A percentile compares a stretch with the other conserved stretches of the same genome.
Conservation (phyloP, 2,888 invertebrate species). For the Phasia obesa region DNA sequence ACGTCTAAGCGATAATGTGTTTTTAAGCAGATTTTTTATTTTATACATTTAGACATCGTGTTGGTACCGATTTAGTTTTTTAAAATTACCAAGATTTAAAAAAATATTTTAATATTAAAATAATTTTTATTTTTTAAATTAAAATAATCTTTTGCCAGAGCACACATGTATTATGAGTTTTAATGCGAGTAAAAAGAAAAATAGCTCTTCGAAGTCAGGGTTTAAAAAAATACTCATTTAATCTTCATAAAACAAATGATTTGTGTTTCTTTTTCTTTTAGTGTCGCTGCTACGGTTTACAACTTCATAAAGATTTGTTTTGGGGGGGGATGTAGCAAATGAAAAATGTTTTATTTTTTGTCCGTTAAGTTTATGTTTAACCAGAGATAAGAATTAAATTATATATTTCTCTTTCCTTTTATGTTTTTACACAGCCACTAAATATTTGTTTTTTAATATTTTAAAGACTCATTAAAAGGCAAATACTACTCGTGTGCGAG, state of each 20-base stretch:
- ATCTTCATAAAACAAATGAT: too few relatives aligned
- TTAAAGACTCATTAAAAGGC: background rate
- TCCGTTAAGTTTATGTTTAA: constrained; percentile 29
- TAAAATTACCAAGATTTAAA: constrained; percentile 20
- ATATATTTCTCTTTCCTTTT: background rate
- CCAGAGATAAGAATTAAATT: constrained; percentile 35
- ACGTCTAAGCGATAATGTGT: too few relatives aligned
- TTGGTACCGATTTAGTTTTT: background rate
- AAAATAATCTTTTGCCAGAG: background rate
- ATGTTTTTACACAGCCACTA: background rate
- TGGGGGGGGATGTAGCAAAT: too few relatives aligned
- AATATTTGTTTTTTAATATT: constrained; percentile 7
- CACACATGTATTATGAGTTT: background rate
- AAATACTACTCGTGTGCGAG: too few relatives aligned
- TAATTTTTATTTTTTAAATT: constrained; percentile 12
- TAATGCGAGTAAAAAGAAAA: background rate
- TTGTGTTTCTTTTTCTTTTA: too few relatives aligned
- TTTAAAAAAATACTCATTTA: background rate
- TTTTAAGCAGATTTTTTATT: background rate
- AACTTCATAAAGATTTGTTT: too few relatives aligned
- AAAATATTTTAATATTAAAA: constrained; percentile 31
- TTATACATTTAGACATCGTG: background rate
- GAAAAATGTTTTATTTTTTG: too few relatives aligned
- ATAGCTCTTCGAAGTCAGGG: too few relatives aligned
- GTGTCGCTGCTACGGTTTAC: too few relatives aligned